A percentile compares a stretch with the other conserved stretches of the same genome.
These are phyloP conservation scores for Drosophila anceps DNA, from an alignment of 2,888 invertebrate genomes.

Conservation along the genomic window DNA sequence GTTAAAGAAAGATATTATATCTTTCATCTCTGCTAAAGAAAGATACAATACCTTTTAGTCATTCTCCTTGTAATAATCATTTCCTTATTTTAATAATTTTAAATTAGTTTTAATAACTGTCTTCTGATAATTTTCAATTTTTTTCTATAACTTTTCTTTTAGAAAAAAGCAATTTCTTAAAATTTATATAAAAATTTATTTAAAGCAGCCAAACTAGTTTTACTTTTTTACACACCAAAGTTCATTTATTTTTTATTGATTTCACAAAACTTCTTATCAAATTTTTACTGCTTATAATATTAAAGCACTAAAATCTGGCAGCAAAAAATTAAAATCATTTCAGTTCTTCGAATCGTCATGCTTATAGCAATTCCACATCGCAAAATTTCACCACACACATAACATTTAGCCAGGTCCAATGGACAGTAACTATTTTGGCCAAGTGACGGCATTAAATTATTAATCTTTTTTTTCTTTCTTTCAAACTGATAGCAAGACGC, in stretches of 20 bases:
- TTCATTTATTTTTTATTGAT: not conserved
- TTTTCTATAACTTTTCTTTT: no score
- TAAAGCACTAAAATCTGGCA: not conserved
- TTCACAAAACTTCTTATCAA: not conserved
- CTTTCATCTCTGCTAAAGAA: not conserved
- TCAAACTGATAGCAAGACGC: slow-evolving; percentile 5
- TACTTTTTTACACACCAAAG: not conserved
- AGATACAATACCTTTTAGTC: no score
- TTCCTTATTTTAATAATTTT: no score
- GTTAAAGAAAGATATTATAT: not conserved
- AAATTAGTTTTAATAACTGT: no score
- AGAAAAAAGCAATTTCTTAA: no score
- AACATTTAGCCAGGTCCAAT: not conserved
- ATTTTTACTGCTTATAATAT: not conserved
- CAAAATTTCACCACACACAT: not conserved
- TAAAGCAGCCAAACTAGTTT: no score
- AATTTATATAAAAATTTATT: no score
- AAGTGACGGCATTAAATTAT: slow-evolving; percentile 23
- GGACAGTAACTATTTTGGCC: slow-evolving; percentile 7
- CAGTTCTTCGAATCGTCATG: not conserved
- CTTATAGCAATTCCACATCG: not conserved
- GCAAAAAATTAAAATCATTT: not conserved
- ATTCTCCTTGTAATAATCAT: no score
- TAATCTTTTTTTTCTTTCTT: not conserved
- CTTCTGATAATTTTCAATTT: no score